Conservation (phyloP, 2,797 vertebrate species). For the Agapornis canus region DNA sequence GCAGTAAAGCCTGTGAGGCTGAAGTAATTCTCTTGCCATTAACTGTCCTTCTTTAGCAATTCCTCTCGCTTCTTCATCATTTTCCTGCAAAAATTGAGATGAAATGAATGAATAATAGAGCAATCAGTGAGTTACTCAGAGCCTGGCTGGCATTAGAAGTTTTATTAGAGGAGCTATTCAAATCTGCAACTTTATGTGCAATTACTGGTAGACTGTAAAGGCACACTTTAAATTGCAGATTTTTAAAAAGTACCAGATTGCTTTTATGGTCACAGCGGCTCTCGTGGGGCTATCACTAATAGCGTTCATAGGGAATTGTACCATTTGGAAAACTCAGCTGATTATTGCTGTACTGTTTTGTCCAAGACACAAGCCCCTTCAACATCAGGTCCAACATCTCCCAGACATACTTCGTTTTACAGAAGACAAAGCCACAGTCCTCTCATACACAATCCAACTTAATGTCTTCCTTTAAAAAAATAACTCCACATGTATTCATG, state of each 20-base stretch:
- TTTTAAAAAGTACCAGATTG: background rate
- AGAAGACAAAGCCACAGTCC: background rate
- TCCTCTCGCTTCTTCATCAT: constrained; percentile 79
- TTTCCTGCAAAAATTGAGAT: constrained; percentile 74
- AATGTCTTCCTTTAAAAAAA: background rate
- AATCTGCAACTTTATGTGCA: background rate
- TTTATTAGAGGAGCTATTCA: background rate
- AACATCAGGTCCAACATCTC: background rate
- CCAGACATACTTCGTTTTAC: background rate
- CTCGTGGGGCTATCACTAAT: background rate
- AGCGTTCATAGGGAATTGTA: background rate
- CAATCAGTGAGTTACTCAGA: background rate
- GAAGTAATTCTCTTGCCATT: constrained; percentile 81
- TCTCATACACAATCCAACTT: background rate
- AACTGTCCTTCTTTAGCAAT: constrained; percentile 83
- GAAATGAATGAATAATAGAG: background rate
- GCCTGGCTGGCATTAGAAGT: background rate
- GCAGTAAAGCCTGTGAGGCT: constrained; percentile 87
- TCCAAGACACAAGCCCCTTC: background rate
- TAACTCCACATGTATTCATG: background rate
- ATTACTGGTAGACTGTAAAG: background rate
- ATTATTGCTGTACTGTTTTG: background rate
- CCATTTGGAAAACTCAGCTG: background rate
- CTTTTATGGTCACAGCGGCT: background rate
- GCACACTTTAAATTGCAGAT: background rate